Percentiles rank a stretch among this genome's conserved stretches.
Conservation (phyloP, 1,140 invertebrate species). For the Megathymus violae region DNA sequence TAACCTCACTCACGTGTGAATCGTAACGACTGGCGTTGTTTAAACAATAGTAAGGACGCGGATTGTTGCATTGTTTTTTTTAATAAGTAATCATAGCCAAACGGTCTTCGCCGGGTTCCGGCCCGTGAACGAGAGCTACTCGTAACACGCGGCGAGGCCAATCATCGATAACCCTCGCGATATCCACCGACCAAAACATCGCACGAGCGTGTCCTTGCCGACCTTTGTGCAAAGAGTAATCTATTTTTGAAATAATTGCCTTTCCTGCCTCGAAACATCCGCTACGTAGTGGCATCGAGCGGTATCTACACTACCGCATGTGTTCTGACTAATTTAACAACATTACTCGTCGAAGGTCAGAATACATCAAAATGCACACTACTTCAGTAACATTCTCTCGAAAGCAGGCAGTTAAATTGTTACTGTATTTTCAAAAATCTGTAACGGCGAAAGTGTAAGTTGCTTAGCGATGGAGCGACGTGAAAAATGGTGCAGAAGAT, state of each 20-base stretch:
- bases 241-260: constrained; percentile 37
- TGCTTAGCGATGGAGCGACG: constrained; percentile 7
- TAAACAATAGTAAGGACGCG: constrained; percentile 68
- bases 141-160: constrained; percentile 41
- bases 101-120: constrained; percentile 35
- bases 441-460: too few species aligned
- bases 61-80: constrained; percentile 70
- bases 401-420: too few species aligned
- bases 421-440: too few species aligned
- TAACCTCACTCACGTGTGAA: constrained; percentile 50
- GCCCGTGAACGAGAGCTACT: constrained; percentile 32
- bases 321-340: constrained; percentile 48
- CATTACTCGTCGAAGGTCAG: constrained; percentile 60
- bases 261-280: constrained; percentile 35
- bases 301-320: constrained; percentile 14
- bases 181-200: constrained; percentile 45
- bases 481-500: constrained; percentile 55
- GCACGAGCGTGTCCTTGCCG: constrained; percentile 33
- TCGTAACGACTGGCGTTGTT: constrained; percentile 59
- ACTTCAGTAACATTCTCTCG: too few species aligned
- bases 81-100: constrained; percentile 43
- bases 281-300: constrained; percentile 28
- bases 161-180: constrained; percentile 45
- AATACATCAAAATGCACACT: constrained; percentile 54
- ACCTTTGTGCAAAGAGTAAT: constrained; percentile 17